These are phyloP conservation scores for Bombus breviceps DNA, from an alignment of 1,140 invertebrate species.

Conservation along the genomic window DNA sequence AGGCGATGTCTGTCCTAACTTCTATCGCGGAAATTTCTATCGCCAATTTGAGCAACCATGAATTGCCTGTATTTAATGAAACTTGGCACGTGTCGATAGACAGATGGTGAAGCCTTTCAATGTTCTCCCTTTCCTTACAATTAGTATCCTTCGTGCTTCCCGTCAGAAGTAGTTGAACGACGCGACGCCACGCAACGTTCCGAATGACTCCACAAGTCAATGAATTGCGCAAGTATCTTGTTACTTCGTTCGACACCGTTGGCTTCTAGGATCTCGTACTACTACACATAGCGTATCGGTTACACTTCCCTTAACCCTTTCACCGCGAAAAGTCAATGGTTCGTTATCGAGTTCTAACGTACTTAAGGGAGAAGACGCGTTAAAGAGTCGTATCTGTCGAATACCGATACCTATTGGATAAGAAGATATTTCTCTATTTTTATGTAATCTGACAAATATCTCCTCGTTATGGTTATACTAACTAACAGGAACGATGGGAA, in stretches of 20 bases:
- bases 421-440: too few relatives aligned
- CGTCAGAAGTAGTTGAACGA: slow-evolving; percentile 22
- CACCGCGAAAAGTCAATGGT: neutral
- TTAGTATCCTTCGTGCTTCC: slow-evolving; percentile 56
- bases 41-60: neutral
- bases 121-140: slow-evolving; percentile 18
- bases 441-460: too few relatives aligned
- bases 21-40: too few relatives aligned
- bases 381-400: too few relatives aligned
- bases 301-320: neutral
- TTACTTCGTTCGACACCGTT: slow-evolving; percentile 27
- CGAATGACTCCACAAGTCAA: slow-evolving; percentile 23
- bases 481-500: too few relatives aligned
- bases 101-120: slow-evolving; percentile 69
- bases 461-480: too few relatives aligned
- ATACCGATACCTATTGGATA: too few relatives aligned
- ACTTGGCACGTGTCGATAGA: slow-evolving; percentile 62
- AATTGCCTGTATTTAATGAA: neutral
- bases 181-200: neutral
- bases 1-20: too few relatives aligned
- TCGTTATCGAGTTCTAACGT: neutral
- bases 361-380: too few relatives aligned
- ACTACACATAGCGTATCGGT: neutral
- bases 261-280: slow-evolving; percentile 25
- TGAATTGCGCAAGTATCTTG: slow-evolving; percentile 16